Evolutionary conservation across 2,888 invertebrate species (phyloP).

Genomic region (Drepana falcataria): DNA sequence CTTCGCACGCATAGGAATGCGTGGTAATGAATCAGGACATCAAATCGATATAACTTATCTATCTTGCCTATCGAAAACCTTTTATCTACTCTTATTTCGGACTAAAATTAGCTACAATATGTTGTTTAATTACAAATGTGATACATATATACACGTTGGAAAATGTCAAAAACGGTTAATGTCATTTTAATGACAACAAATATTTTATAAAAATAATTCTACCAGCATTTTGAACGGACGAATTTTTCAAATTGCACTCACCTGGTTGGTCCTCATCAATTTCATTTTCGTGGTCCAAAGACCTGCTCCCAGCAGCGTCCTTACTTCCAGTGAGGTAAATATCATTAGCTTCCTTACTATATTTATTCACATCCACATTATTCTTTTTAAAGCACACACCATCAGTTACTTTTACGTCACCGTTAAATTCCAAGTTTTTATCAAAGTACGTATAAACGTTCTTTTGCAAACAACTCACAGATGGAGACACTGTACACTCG

Average conservation of each 20-base stretch:
- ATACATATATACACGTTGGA: too few species aligned
- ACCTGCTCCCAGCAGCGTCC: slow-evolving; percentile 33
- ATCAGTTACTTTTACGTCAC: slow-evolving; percentile 83
- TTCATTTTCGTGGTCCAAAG: slow-evolving; percentile 59
- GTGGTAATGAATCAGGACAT: too few species aligned
- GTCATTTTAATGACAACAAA: too few species aligned
- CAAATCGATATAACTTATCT: too few species aligned
- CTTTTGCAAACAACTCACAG: slow-evolving; percentile 86
- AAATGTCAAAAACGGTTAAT: too few species aligned
- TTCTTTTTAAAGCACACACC: slow-evolving; percentile 82
- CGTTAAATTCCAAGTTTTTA: slow-evolving; percentile 79
- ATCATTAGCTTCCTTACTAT: slow-evolving; percentile 73
- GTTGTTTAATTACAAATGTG: too few species aligned
- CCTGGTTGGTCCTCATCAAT: slow-evolving; percentile 60
- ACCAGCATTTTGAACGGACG: too few species aligned
- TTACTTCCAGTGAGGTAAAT: slow-evolving; percentile 63
- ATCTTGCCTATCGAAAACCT: too few species aligned
- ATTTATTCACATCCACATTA: slow-evolving; percentile 78
- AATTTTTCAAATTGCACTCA: slow-evolving; percentile 21
- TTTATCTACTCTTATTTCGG: too few species aligned
- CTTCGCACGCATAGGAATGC: too few species aligned
- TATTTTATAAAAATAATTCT: too few species aligned
- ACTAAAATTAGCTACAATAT: too few species aligned
- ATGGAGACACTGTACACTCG: slow-evolving; percentile 82
- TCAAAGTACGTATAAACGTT: slow-evolving; percentile 87